Evolutionary conservation across 53 echinoderm and acorn worm genomes (phyloP).

Genomic region (Astropecten irregularis): DNA sequence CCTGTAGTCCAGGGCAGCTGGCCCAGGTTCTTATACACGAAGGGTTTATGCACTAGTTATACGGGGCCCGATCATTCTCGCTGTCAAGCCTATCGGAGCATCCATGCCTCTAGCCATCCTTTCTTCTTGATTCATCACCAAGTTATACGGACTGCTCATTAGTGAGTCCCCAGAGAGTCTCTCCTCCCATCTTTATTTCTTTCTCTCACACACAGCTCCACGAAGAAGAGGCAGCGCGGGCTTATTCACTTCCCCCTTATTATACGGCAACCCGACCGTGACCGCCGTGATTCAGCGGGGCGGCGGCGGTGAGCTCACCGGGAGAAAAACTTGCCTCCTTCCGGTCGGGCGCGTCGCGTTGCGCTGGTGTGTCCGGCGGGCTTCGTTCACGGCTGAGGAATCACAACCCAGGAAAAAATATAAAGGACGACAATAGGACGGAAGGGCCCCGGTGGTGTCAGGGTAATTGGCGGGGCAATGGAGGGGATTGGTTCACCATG

Average conservation of each 20-base stretch:
- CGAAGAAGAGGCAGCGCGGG: no score
- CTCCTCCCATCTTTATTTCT: no score
- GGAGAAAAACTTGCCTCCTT: background rate
- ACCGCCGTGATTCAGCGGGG: background rate
- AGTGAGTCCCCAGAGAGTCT: background rate
- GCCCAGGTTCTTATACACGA: no score
- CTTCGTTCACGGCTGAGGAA: background rate
- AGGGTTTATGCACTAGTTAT: no score
- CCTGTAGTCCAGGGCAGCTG: no score
- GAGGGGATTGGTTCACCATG: no score
- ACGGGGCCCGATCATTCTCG: no score
- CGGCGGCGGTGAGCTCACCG: background rate
- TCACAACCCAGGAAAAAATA: background rate
- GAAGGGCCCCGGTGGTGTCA: background rate
- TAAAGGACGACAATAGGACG: background rate
- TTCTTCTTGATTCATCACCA: background rate
- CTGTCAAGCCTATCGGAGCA: background rate
- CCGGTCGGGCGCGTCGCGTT: background rate
- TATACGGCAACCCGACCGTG: conserved; percentile 22
- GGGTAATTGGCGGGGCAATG: conserved; percentile 19
- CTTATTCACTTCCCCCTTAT: conserved; percentile 38
- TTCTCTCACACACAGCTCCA: background rate
- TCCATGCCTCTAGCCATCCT: background rate
- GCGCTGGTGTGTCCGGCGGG: conserved; percentile 31
- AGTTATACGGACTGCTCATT: conserved; percentile 16